phyloP scores from a whole-genome alignment of 2,888 invertebrate species.

The Lasiommata megera region DNA sequence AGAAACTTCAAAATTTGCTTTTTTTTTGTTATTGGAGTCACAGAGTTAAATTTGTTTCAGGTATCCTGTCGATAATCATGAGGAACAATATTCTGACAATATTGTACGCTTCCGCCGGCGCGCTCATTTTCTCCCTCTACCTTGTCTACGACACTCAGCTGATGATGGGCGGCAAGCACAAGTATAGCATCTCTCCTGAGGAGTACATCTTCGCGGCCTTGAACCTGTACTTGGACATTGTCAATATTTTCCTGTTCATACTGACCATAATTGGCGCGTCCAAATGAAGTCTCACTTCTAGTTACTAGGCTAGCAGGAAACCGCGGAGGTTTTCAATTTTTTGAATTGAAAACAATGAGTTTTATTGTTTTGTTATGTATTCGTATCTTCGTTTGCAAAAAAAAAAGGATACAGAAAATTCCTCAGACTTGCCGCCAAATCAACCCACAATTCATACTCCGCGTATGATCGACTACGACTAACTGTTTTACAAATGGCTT shows the following conservation, averaged over 20 bases:
- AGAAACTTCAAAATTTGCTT: too few species aligned
- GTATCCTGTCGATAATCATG: conserved; percentile 85
- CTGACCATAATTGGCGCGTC: conserved; percentile 86
- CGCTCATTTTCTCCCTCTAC: conserved; percentile 93
- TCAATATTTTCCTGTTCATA: conserved; percentile 94
- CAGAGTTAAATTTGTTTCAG: conserved; percentile 38
- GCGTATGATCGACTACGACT: too few species aligned
- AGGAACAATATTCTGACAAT: conserved; percentile 82
- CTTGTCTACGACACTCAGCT: conserved; percentile 94
- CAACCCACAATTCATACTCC: too few species aligned
- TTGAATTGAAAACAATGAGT: too few species aligned
- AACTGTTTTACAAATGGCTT: too few species aligned
- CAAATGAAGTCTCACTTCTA: conserved; percentile 19
- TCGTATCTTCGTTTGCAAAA: too few species aligned
- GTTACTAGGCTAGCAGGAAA: not conserved
- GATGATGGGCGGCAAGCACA: conserved; percentile 95
- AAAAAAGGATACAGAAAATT: too few species aligned
- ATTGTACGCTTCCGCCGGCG: conserved; percentile 92
- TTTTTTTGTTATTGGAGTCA: too few species aligned
- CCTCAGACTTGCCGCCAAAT: too few species aligned
- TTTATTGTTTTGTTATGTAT: too few species aligned
- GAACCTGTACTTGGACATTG: conserved; percentile 92
- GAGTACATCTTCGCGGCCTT: conserved; percentile 97
- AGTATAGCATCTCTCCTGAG: conserved; percentile 93
- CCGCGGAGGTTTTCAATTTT: not conserved